Evolutionary conservation across 2,113 vertebrate species (phyloP), one percentile per base, ranked within the genome.

Genomic region (Laterallus jamaicensis): DNA sequence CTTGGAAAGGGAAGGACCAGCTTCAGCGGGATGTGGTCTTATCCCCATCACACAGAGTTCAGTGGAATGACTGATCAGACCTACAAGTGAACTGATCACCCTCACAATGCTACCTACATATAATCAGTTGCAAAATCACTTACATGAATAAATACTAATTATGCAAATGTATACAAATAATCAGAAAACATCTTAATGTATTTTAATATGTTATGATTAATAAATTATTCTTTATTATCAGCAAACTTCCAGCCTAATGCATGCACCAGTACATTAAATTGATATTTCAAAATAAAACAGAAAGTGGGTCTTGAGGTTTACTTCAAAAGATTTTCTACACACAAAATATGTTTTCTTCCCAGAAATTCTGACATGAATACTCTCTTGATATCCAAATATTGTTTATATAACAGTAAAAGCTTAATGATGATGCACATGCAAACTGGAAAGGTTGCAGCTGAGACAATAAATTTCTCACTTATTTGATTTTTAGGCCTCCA

Each of bases 221-320:
- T 82, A 79, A 54, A 76, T 84, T 66, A 69, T 88, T 84, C 42
- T 84, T 88, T 49, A 88, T 90, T 95, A 66, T 64, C 35, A 91
- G 17, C 64, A 94, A 94, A 86, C 5, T 19, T 87, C 83, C 59
- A 88, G 29, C 19, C 22, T 83, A 93, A 82, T 59, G 58, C 50
- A 76, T 18, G 18, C 93, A 86, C 29, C 13, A n/a, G 52, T 54
- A 83, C 32, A 62, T 68, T 92, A 68, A 92, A 91, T 58, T 1
- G 13, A 20, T 32, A 62, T 91, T 95, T 92, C 26, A 93, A 79
- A 91, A 84, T 28, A 88, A 92, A 78, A 18, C 9, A 86, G 20
- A 56, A 16, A 89, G 50, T 9, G 67, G 9, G 14, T 83, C 77
- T 76, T 40, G 56, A 94, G 39, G 52, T 64, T 29, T 49, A 59